Evolutionary conservation across 2,888 invertebrate species (phyloP).

Genomic region (Lumbricus terrestris): DNA sequence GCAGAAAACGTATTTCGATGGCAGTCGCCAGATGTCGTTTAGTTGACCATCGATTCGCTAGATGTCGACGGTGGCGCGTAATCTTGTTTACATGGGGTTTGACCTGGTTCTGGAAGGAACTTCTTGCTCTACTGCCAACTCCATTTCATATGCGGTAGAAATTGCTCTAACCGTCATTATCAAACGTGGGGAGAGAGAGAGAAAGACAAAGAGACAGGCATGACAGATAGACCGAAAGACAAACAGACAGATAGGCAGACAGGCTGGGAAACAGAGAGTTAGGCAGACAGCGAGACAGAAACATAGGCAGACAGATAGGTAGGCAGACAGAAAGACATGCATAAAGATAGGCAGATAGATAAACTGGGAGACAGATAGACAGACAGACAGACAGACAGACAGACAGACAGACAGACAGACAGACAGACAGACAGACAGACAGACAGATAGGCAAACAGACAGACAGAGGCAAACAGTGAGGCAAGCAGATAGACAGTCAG

Average conservation of each 20-base stretch:
- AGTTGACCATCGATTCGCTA: not conserved
- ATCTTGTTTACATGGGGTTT: not conserved
- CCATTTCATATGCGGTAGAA: not conserved
- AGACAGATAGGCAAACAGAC: no score
- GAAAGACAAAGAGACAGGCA: no score
- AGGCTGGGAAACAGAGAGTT: no score
- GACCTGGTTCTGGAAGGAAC: not conserved
- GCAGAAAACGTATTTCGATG: not conserved
- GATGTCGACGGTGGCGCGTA: not conserved
- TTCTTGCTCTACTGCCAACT: not conserved
- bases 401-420: not conserved
- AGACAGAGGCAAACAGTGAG: not conserved
- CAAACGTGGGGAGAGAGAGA: no score
- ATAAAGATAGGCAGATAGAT: not conserved
- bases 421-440: not conserved
- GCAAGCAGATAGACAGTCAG: not conserved
- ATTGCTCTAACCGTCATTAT: not conserved
- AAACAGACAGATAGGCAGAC: no score
- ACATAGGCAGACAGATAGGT: not conserved
- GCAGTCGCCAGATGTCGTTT: not conserved
- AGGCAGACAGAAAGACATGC: not conserved
- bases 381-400: not conserved
- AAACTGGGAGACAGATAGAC: not conserved
- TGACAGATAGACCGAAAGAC: no score
- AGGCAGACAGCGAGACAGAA: not conserved